These are phyloP conservation scores for Lymantria monacha DNA, from an alignment of 2,888 invertebrate genomes.

Conservation along the genomic window DNA sequence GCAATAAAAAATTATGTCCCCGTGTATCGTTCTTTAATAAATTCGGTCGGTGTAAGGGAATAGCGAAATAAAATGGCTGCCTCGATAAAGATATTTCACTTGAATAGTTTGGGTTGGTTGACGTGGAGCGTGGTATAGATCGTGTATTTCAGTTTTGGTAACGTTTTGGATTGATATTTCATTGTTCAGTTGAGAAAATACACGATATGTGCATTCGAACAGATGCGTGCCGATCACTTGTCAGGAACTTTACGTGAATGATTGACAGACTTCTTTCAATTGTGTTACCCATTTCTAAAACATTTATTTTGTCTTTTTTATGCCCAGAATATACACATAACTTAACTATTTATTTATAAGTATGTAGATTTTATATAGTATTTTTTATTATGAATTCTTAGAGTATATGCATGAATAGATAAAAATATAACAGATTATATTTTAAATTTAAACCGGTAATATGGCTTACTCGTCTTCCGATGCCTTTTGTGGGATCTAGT, in stretches of 20 bases:
- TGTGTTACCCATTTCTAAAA: background rate
- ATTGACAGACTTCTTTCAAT: background rate
- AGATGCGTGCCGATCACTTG: background rate
- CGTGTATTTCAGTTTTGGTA: conserved; percentile 19
- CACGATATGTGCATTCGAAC: background rate
- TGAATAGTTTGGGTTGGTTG: conserved; percentile 38
- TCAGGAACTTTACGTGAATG: background rate
- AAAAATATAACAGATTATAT: no score
- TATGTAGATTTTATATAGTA: no score
- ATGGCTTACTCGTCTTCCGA: no score
- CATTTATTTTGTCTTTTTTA: no score
- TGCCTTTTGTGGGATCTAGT: no score
- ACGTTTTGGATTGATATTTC: conserved; percentile 28
- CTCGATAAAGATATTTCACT: conserved; percentile 39
- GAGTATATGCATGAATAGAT: no score
- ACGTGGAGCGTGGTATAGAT: conserved; percentile 22
- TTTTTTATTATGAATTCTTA: no score
- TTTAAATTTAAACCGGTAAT: no score
- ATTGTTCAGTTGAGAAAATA: conserved; percentile 16
- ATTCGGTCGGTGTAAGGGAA: conserved; percentile 30
- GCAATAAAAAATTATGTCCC: conserved; percentile 57
- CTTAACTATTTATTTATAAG: no score
- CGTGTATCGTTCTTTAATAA: conserved; percentile 48
- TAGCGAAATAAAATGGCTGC: conserved; percentile 29
- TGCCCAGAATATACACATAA: no score